Conservation (phyloP, 2,797 vertebrate species). For the Sebastes ruberrimus region DNA sequence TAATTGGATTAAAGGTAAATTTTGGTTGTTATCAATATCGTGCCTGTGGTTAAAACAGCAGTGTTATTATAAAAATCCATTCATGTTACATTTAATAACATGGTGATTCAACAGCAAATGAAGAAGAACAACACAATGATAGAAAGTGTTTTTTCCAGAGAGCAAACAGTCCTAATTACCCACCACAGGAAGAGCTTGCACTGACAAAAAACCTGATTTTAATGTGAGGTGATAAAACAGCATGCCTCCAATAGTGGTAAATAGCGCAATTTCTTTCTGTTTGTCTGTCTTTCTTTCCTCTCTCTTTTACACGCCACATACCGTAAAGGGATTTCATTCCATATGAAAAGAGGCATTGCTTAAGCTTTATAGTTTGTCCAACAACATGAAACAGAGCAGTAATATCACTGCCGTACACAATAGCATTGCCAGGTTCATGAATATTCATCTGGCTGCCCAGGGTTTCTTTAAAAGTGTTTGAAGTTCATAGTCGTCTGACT, state of each 20-base stretch:
- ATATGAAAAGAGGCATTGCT: conserved; percentile 39
- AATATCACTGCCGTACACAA: conserved; percentile 56
- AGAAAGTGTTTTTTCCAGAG: not conserved
- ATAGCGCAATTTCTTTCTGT: not conserved
- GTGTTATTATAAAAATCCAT: conserved; percentile 28
- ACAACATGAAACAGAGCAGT: conserved; percentile 45
- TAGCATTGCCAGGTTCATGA: conserved; percentile 47
- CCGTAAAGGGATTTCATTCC: conserved; percentile 41
- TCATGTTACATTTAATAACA: conserved; percentile 21
- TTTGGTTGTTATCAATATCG: conserved; percentile 15
- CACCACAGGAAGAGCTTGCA: conserved; percentile 16
- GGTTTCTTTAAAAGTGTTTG: conserved; percentile 66
- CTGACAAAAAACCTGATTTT: conserved; percentile 37
- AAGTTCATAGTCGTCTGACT: conserved; percentile 58
- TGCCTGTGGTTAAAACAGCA: conserved; percentile 23
- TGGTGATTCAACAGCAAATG: conserved; percentile 27
- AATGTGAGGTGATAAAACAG: conserved; percentile 42
- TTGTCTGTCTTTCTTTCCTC: conserved; percentile 11
- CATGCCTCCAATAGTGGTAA: conserved; percentile 14
- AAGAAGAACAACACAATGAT: conserved; percentile 12
- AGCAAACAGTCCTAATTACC: conserved; percentile 19
- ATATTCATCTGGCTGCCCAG: conserved; percentile 68
- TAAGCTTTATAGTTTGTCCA: conserved; percentile 43
- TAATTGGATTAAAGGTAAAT: conserved; percentile 88
- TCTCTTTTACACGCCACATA: conserved; percentile 4